phyloP scores from a whole-genome alignment of 2,888 invertebrate genomes.

The Ectropis crepuscularia region DNA sequence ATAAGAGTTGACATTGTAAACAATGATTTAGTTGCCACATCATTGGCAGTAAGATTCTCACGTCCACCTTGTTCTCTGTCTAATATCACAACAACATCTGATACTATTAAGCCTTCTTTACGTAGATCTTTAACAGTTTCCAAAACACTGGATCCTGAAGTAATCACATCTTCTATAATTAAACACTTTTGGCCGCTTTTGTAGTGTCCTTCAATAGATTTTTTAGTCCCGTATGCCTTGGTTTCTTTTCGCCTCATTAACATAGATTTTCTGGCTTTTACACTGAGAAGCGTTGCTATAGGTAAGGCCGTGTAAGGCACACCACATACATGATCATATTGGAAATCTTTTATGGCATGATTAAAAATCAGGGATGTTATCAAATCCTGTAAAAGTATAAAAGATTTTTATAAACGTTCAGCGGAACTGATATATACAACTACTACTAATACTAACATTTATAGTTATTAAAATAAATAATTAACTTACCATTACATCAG shows the following conservation, averaged over 20 bases:
- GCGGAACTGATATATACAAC: background rate
- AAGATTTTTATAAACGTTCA: slow-evolving; percentile 4
- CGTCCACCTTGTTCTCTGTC: slow-evolving; percentile 97
- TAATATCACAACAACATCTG: slow-evolving; percentile 93
- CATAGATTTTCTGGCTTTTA: slow-evolving; percentile 92
- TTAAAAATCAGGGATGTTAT: slow-evolving; percentile 70
- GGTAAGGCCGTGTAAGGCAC: slow-evolving; percentile 99
- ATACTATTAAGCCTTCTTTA: slow-evolving; percentile 87
- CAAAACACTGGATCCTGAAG: slow-evolving; percentile 96
- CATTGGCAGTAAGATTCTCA: slow-evolving; percentile 87
- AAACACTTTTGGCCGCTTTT: slow-evolving; percentile 91
- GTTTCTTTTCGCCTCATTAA: slow-evolving; percentile 96
- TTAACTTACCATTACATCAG: slow-evolving; percentile 92
- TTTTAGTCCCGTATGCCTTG: slow-evolving; percentile 98
- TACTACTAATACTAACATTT: background rate
- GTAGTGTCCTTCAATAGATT: slow-evolving; percentile 96
- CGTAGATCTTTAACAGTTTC: slow-evolving; percentile 93
- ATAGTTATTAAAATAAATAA: background rate
- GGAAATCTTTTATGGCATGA: slow-evolving; percentile 75
- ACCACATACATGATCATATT: slow-evolving; percentile 92
- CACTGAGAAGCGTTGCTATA: slow-evolving; percentile 93
- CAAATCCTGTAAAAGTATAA: slow-evolving; percentile 58
- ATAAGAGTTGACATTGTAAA: slow-evolving; percentile 88
- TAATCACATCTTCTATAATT: slow-evolving; percentile 97
- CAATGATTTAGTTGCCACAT: slow-evolving; percentile 89